Evolutionary conservation across 2,113 vertebrate species (phyloP), one percentile per base, ranked within the genome.

Genomic region (Trachemys scripta): DNA sequence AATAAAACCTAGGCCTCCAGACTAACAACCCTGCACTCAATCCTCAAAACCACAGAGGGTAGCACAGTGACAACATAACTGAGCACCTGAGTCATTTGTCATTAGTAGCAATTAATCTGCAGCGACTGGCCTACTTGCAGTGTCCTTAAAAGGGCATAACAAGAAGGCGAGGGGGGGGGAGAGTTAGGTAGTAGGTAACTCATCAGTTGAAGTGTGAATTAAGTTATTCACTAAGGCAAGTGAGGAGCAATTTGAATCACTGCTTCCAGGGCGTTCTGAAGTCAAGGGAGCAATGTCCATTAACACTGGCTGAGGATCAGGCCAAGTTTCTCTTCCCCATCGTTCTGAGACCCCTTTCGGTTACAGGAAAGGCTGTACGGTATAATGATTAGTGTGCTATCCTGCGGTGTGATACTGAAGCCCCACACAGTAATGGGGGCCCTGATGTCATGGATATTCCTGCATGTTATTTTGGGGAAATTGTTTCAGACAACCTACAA

Each of bases 121-220:
- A 85, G 85, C 90, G 35, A 88, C 56, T 79, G 92, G 49, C 38
- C 72, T 47, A 84, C 69, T 49, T n/a, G 88, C 81, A 80, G 12
- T 79, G 91, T 56, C 89, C 82, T 90, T 93, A 88, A 87, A 94
- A 92, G 84, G 81, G 84, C 72, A 86, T 78, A 91, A 91, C 88
- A 47, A 47, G 45, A 92, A 24, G 8, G 25, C 10, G 56, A 42
- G 51, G 51, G 17, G 51, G 51, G 8, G 8, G 53, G 79, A 72
- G 88, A 88, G 92, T 94, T 88, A 91, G 75, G 91, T 90, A 91
- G 81, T 88, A 95, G 92, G 89, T 93, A 95, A 81, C 76, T 95
- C 81, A 91, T 69, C 91, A 96, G 96, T 96, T 94, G 93, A 89
- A 95, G 65, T 0, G 3, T 35, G 88, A 95, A 96, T 96, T 97